A percentile compares a stretch with the other conserved stretches of the same genome.
Evolutionary conservation across 2,888 invertebrate species (phyloP).

Genomic region (Drosophila hamatofila): DNA sequence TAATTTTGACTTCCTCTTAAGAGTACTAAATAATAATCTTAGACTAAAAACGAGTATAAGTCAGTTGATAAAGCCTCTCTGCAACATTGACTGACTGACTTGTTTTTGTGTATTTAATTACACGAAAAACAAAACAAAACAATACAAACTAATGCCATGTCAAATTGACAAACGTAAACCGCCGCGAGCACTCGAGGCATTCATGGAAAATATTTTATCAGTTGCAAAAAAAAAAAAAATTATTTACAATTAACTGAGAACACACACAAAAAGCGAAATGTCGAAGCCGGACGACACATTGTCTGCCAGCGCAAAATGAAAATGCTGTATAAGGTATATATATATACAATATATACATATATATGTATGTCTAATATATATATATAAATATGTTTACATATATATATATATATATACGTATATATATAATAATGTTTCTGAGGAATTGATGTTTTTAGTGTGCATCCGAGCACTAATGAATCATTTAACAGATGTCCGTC

Average conservation of each 20-base stretch:
- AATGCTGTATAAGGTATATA: constrained; percentile 9
- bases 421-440: constrained; percentile 41
- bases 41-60: too few species aligned
- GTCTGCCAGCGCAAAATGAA: constrained; percentile 61
- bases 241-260: constrained; percentile 57
- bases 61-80: not conserved
- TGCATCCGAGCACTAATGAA: constrained; percentile 64
- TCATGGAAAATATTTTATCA: constrained; percentile 62
- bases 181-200: constrained; percentile 5
- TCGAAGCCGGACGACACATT: constrained; percentile 62
- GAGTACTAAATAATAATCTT: too few species aligned
- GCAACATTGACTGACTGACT: not conserved
- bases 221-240: constrained; percentile 42
- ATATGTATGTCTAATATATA: not conserved
- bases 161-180: constrained; percentile 12
- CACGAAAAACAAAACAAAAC: constrained; percentile 5
- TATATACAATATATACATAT: constrained; percentile 4
- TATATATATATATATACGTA: constrained; percentile 12
- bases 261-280: constrained; percentile 46
- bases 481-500: constrained; percentile 73
- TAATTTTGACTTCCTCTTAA: too few species aligned
- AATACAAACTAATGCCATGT: constrained; percentile 18
- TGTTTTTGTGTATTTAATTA: constrained; percentile 12
- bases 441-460: constrained; percentile 42
- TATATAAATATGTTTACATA: not conserved